Evolutionary conservation across 2,888 invertebrate genomes (phyloP).

Genomic region (Corbicula japonica): DNA sequence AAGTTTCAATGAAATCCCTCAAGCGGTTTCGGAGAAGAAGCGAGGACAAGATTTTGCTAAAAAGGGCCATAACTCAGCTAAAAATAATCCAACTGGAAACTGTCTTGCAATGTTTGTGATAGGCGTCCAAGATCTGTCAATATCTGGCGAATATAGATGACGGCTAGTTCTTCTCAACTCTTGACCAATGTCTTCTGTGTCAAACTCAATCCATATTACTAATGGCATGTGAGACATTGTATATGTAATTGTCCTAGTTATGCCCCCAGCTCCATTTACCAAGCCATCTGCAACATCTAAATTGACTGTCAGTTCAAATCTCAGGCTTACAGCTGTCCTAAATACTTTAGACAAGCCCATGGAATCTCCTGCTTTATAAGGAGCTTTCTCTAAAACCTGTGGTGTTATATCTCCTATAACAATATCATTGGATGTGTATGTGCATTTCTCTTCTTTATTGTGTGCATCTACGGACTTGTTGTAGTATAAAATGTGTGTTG

Average conservation of each 20-base stretch:
- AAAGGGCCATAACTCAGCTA: no score
- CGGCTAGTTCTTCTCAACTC: slow-evolving; percentile 20
- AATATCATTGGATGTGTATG: slow-evolving; percentile 20
- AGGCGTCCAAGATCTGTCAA: slow-evolving; percentile 18
- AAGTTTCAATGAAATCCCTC: no score
- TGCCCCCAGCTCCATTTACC: slow-evolving; percentile 45
- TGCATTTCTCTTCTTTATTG: slow-evolving; percentile 16
- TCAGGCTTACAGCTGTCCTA: no score
- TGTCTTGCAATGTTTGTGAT: slow-evolving; percentile 17
- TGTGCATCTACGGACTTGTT: slow-evolving; percentile 33
- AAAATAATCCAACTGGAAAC: slow-evolving; percentile 34
- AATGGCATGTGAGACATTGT: no score
- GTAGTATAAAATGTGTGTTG: slow-evolving; percentile 32
- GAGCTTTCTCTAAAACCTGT: slow-evolving; percentile 19
- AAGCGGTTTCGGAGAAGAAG: no score
- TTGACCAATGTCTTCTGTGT: background rate
- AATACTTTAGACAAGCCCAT: slow-evolving; percentile 29
- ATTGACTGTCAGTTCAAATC: no score
- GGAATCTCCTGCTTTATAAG: slow-evolving; percentile 13
- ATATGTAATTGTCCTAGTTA: slow-evolving; percentile 5
- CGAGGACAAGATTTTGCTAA: no score
- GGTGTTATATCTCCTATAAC: slow-evolving; percentile 34
- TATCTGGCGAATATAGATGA: slow-evolving; percentile 12
- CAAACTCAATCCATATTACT: slow-evolving; percentile 27
- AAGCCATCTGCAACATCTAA: no score